Conservation (phyloP, 2,113 vertebrate species). For the Stegostoma tigrinum region DNA sequence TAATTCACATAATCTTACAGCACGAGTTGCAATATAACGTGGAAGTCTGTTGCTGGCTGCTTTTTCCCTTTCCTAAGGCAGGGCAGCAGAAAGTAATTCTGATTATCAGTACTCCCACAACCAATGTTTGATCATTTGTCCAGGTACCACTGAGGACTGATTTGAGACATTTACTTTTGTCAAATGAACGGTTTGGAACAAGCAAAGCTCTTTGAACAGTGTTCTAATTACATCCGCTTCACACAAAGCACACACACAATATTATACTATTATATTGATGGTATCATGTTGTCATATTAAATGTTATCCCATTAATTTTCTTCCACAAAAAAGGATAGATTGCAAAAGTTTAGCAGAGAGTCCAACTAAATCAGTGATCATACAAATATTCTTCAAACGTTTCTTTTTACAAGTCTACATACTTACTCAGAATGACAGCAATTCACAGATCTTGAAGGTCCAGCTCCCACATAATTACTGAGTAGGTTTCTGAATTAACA, state of each 20-base stretch:
- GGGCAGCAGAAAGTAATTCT: background rate
- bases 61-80: background rate
- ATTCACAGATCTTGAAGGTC: background rate
- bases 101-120: background rate
- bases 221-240: background rate
- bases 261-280: background rate
- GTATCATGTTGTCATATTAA: background rate
- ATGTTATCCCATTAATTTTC: background rate
- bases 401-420: background rate
- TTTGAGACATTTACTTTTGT: background rate
- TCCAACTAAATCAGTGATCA: background rate
- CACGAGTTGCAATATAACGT: background rate
- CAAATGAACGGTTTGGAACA: background rate
- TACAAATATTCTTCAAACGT: background rate
- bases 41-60: background rate
- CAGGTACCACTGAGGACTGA: background rate
- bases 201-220: background rate
- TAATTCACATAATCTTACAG: background rate
- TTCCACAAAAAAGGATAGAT: background rate
- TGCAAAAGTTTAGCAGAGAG: background rate
- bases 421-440: background rate
- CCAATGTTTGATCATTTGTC: background rate
- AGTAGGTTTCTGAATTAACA: background rate
- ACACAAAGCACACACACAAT: background rate
- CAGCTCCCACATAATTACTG: background rate